phyloP scores from a whole-genome alignment of 35 echinoderm and acorn worm species.

The Ophiothrix spiculata region DNA sequence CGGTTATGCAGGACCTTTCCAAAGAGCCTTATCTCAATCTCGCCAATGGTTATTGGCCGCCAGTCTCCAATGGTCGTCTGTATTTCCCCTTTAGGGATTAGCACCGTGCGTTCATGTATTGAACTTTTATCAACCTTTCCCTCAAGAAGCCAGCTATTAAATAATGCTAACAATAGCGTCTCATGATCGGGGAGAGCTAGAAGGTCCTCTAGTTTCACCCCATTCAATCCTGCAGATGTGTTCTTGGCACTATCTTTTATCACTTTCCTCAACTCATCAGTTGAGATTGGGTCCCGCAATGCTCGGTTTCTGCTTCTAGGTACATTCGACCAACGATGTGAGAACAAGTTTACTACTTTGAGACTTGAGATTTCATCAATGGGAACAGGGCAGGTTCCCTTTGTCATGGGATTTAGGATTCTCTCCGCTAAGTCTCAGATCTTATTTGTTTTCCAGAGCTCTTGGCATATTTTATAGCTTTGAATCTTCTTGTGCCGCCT shows the following conservation, averaged over 20 bases:
- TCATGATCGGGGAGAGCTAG: neutral
- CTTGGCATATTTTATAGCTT: no score
- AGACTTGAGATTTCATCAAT: no score
- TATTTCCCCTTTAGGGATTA: neutral
- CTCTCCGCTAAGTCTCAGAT: no score
- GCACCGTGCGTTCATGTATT: neutral
- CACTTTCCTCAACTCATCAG: neutral
- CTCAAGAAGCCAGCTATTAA: neutral
- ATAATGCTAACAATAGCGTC: neutral
- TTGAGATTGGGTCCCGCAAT: neutral
- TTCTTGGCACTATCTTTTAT: neutral
- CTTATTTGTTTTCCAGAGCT: no score
- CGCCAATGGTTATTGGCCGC: neutral
- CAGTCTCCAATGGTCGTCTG: neutral
- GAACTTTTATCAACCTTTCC: neutral
- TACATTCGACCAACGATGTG: no score
- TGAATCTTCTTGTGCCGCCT: no score
- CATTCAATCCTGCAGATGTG: neutral
- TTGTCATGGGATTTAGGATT: no score
- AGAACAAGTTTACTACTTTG: no score
- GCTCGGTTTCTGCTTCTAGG: no score
- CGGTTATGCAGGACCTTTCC: neutral
- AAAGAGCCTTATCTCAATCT: neutral
- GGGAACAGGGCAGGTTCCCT: no score
- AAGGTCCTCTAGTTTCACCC: neutral